A percentile compares a stretch with the other conserved stretches of the same genome.
phyloP scores from a whole-genome alignment of 2,797 vertebrate genomes.

The Tinamus major region DNA sequence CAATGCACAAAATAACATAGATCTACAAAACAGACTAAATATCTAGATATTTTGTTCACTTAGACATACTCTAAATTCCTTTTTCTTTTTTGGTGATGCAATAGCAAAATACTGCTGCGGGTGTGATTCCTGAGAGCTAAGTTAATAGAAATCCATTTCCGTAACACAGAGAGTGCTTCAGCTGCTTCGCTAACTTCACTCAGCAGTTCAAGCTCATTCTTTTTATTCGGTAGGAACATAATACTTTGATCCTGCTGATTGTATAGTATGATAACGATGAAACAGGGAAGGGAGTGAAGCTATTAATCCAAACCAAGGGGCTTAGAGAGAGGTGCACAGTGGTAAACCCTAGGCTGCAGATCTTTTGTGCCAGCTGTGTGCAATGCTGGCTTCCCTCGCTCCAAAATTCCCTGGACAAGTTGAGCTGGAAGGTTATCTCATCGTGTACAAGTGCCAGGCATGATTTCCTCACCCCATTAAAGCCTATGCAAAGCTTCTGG shows the following conservation, averaged over 20 bases:
- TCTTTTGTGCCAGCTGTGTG: neutral
- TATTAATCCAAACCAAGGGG: neutral
- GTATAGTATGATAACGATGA: neutral
- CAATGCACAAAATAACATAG: neutral
- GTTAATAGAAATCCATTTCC: neutral
- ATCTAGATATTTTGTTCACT: neutral
- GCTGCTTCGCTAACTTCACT: neutral
- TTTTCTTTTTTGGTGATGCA: neutral
- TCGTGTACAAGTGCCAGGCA: neutral
- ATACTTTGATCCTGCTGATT: conserved; percentile 6
- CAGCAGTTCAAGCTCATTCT: neutral
- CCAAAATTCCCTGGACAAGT: conserved; percentile 6
- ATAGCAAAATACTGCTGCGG: neutral
- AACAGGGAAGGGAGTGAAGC: neutral
- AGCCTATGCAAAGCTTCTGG: neutral
- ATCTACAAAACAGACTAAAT: neutral
- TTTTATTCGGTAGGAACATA: neutral
- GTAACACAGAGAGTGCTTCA: neutral
- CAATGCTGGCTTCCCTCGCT: neutral
- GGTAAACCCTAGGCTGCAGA: conserved; percentile 13
- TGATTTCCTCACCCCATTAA: neutral
- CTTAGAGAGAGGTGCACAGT: neutral
- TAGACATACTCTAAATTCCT: neutral
- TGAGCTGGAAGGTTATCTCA: conserved; percentile 39
- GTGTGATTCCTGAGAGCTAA: neutral